Base-by-base conservation (phyloP, 2,888 invertebrate genomes). In the Bruchidius siliquastri region DNA sequence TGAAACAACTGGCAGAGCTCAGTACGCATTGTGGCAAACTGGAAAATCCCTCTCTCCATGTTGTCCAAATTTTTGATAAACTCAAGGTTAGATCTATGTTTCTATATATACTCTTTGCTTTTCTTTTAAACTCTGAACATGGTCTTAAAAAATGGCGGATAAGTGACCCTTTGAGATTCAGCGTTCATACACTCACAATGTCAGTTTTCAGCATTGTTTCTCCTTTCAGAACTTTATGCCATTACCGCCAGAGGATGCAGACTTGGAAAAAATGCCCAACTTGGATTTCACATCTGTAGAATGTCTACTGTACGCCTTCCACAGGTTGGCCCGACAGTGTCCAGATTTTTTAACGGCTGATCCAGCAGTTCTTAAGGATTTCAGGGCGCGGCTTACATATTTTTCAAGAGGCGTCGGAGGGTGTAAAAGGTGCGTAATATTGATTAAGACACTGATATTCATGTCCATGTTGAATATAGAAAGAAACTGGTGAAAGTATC, bases 271-370 rank as follows among this genome's bases (percentile, higher is more conserved):
- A 69, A 90, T 92, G 77, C 96, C 96, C n/a, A 93, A 94, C 75
- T 90, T 98, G 71, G 93, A 97, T 85, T 98, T 98, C 84, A 96
- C 97, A 67, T 93, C 94, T 83, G 96, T 98, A 0, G 98, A 98
- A 88, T 96, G 96, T 88, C 89, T 97, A 66, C 89, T 98, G 80
- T 97, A 90, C 84, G 90, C 91, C 18, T 87, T 93, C 69, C 93
- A 93, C 82, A 93, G 94, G 73, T 84, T 98, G 70, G 96, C 94
- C 72, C 90, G 93, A 77, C 93, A 94, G 82, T 90, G 91, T 78
- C 93, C 95, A 0, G 94, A 94, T 75, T 93, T 92, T 85, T 87
- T 95, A 72, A 90, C 93, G 77, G 90, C 92, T 22, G 93, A 94
- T 82, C 91, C 92, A 18, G 86, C 88, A 18, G 89, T 91, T 79